A percentile compares a stretch with the other conserved stretches of the same genome.
These are phyloP conservation scores for Xerus rutilus DNA, from an alignment of 2,797 vertebrate species.

Conservation along the genomic window DNA sequence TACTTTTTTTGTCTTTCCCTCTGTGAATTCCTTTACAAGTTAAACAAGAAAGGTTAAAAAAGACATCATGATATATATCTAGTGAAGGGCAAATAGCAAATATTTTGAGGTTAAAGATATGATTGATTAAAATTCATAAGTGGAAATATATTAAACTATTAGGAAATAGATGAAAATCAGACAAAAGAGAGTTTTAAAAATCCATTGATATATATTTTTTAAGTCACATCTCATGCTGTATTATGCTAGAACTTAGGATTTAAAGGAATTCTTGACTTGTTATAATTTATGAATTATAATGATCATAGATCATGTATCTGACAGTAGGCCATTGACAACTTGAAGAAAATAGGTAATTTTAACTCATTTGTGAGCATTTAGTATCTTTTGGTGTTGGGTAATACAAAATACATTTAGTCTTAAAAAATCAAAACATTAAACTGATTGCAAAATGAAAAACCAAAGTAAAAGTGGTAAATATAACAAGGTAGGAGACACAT, in stretches of 20 bases:
- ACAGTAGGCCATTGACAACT: neutral
- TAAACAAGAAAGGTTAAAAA: neutral
- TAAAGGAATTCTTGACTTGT: neutral
- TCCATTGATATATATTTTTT: neutral
- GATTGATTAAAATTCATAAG: neutral
- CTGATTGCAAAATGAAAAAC: neutral
- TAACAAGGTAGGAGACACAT: neutral
- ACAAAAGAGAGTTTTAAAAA: neutral
- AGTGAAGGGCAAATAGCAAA: neutral
- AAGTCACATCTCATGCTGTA: neutral
- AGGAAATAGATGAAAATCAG: neutral
- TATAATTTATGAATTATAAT: neutral
- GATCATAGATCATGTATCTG: neutral
- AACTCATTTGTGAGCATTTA: neutral
- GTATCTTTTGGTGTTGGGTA: neutral
- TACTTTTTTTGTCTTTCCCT: neutral
- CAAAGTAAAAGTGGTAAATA: neutral
- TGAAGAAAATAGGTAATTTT: neutral
- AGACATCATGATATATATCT: neutral
- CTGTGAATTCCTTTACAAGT: neutral
- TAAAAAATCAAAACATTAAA: neutral
- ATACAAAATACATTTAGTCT: neutral
- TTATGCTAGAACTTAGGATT: neutral
- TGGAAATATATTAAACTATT: neutral
- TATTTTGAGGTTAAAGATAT: neutral